phyloP scores from a whole-genome alignment of 92 coral and sea anemone genomes.

The Parazoanthus swiftii region DNA sequence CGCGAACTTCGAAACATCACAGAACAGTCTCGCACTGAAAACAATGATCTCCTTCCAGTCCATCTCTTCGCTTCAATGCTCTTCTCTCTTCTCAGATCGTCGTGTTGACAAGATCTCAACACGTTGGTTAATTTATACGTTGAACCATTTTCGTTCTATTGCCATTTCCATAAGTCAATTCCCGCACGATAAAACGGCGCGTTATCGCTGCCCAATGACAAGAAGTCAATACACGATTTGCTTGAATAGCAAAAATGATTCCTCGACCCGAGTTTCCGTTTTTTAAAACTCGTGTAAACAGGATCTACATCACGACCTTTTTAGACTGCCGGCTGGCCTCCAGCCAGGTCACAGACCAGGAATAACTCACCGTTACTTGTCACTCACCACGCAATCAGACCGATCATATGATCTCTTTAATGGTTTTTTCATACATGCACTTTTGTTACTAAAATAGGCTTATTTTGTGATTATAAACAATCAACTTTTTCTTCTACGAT shows the following conservation, averaged over 20 bases:
- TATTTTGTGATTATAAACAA: neutral
- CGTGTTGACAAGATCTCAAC: constrained; percentile 28
- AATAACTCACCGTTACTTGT: neutral
- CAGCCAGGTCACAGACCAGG: neutral
- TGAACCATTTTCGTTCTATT: constrained; percentile 1
- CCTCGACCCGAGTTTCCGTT: constrained; percentile 17
- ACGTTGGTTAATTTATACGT: constrained; percentile 6
- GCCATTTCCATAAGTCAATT: neutral
- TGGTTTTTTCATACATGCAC: neutral
- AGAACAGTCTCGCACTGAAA: neutral
- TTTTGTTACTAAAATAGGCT: neutral
- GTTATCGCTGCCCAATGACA: neutral
- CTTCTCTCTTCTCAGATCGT: neutral
- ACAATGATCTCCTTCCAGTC: constrained; percentile 21
- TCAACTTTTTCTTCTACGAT: neutral
- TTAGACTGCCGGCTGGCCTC: constrained; percentile 13
- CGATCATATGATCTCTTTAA: neutral
- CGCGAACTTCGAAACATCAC: constrained; percentile 18
- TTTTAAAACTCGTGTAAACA: constrained; percentile 2
- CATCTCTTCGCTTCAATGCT: constrained; percentile 7
- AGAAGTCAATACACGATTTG: constrained; percentile 12
- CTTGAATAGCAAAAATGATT: neutral
- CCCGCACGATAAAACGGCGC: neutral
- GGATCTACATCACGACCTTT: constrained; percentile 17
- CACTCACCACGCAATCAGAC: neutral